phyloP scores from a whole-genome alignment of 2,113 vertebrate species.

The Lycaon pictus region DNA sequence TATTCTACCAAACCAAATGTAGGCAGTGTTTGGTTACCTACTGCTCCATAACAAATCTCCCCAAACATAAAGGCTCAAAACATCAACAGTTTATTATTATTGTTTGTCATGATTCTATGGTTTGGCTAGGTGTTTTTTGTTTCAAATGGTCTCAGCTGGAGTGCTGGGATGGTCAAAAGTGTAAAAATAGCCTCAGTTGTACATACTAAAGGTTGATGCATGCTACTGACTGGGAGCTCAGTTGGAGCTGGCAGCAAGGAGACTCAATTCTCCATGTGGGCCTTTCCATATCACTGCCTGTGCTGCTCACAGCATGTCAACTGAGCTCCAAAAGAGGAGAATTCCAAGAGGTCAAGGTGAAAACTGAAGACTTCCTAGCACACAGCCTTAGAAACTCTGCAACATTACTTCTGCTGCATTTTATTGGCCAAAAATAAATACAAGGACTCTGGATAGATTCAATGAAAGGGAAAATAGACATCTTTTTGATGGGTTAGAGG shows the following conservation, averaged over 20 bases:
- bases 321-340: background rate
- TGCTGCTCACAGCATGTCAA: background rate
- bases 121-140: background rate
- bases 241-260: background rate
- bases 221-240: background rate
- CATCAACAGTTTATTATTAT: background rate
- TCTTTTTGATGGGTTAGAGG: background rate
- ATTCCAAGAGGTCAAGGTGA: background rate
- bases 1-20: background rate
- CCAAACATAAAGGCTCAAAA: background rate
- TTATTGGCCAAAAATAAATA: conserved; percentile 13
- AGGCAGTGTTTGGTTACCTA: background rate
- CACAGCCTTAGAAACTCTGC: background rate
- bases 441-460: background rate
- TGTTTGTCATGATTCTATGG: background rate
- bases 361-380: background rate
- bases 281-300: background rate
- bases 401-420: background rate
- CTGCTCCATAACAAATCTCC: background rate
- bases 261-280: background rate
- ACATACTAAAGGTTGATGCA: background rate
- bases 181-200: background rate
- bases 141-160: background rate
- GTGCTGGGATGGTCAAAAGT: background rate
- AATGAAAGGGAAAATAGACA: background rate